Base-by-base conservation (phyloP, 2,888 invertebrate species). In the Mycalesis mineus region DNA sequence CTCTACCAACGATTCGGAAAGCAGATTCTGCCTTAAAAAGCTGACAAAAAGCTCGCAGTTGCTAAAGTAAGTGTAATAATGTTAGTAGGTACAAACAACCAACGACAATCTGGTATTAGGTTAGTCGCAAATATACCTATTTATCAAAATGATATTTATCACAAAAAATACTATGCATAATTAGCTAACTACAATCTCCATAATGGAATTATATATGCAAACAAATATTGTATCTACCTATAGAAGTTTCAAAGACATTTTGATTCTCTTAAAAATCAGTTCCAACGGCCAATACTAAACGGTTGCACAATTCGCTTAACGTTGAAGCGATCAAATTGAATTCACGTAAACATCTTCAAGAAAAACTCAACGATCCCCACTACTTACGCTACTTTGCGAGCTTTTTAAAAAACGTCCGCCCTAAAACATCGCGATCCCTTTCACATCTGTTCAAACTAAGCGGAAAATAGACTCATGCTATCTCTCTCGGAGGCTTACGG, bases 281-380 rank as follows among this genome's bases (percentile, higher is more conserved):
- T 28, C 13, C 14, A 57, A 47, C 36, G 57, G 65, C 83, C 88
- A 86, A 77, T 83, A 67, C 72, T 51, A 45, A 11, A 4, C 59
- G 67, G 31, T 61, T 44, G 52, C 55, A 81, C 72, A 73, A 73
- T 74, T 67, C 71, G 71, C 76, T 74, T 74, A 75, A 72, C 73
- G 78, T 71, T 75, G 68, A 74, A 78, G 76, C 84, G 88, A 86
- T 88, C 84, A 85, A 87, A 87, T 88, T 82, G 82, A 81, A 81
- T 84, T 77, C 84, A 85, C 84, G 84, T 88, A 88, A 89, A 89
- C 87, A 87, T 88, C 89, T 88, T 88, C 77, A 88, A 88, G 88
- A 88, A 88, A 88, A 89, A 87, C 85, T 84, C 82, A 82, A 81
- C 82, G 84, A 88, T 88, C 88, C 88, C 88, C 88, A 84, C 88